Evolutionary conservation across 2,113 vertebrate species (phyloP).

Genomic region (Romanogobio albipinnatus): DNA sequence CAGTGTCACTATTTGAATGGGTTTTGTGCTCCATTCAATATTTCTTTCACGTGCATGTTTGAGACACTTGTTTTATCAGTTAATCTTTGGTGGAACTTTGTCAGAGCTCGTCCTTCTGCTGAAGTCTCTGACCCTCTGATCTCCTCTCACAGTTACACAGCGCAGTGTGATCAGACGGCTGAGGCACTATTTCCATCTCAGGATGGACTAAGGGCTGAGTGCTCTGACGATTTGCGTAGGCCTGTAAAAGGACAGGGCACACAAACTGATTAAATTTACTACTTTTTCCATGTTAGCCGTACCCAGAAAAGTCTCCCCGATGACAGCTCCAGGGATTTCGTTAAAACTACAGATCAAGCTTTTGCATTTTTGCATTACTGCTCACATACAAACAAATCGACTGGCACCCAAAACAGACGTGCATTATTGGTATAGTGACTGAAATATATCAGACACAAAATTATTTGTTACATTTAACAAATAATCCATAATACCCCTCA

Average conservation of each 20-base stretch:
- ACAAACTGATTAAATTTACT: neutral
- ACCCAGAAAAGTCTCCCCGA: too few species aligned
- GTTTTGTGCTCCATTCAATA: neutral
- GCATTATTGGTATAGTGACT: too few species aligned
- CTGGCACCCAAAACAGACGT: too few species aligned
- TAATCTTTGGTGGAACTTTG: neutral
- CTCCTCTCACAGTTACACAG: conserved; percentile 77
- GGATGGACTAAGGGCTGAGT: conserved; percentile 76
- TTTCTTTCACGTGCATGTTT: neutral
- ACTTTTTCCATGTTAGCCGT: too few species aligned
- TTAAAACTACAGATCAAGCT: too few species aligned
- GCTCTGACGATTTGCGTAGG: conserved; percentile 81
- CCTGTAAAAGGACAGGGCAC: conserved; percentile 64
- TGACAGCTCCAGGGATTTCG: too few species aligned
- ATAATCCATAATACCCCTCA: too few species aligned
- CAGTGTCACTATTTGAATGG: neutral
- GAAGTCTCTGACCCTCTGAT: conserved; percentile 11
- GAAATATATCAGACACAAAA: too few species aligned
- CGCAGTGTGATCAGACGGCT: conserved; percentile 78
- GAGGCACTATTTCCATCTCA: conserved; percentile 87
- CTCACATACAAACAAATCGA: too few species aligned
- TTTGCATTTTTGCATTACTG: too few species aligned
- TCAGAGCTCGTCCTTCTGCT: conserved; percentile 71
- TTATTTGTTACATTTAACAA: too few species aligned
- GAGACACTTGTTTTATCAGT: neutral